These are phyloP conservation scores for Chelmon rostratus DNA, from an alignment of 2,797 vertebrate species.

Conservation along the genomic window DNA sequence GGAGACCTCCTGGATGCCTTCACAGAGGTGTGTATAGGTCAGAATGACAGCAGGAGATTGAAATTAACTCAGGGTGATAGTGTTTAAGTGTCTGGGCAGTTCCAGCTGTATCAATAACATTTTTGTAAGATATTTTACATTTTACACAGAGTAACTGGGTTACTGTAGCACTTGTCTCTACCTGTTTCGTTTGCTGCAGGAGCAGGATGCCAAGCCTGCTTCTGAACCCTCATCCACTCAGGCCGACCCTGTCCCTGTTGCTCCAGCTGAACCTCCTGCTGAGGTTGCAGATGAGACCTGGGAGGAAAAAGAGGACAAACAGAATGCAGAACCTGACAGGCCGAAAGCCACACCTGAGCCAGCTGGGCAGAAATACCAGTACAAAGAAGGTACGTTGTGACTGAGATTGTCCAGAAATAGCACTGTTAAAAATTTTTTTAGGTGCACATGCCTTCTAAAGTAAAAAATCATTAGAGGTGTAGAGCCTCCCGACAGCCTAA, in stretches of 20 bases:
- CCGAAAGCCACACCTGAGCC: constrained; percentile 76
- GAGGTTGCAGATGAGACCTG: constrained; percentile 93
- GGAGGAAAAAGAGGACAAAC: constrained; percentile 98
- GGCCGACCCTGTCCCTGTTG: constrained; percentile 77
- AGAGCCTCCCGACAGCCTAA: background rate
- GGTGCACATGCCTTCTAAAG: background rate
- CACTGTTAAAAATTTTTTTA: background rate
- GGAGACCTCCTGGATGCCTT: constrained; percentile 97
- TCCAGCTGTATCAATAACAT: constrained; percentile 10
- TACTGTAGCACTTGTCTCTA: background rate
- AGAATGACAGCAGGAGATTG: background rate
- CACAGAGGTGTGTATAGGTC: constrained; percentile 89
- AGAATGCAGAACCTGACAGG: constrained; percentile 89
- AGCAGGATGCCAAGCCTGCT: constrained; percentile 84
- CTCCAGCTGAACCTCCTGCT: constrained; percentile 72
- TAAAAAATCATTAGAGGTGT: background rate
- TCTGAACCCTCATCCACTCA: constrained; percentile 81
- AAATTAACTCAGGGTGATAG: background rate
- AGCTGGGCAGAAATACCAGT: constrained; percentile 92
- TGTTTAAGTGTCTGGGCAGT: background rate
- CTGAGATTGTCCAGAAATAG: background rate
- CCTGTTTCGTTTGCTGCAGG: constrained; percentile 65
- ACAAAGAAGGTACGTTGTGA: constrained; percentile 90
- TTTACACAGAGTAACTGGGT: background rate
- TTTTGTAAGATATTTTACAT: background rate